Conservation (phyloP, 1,140 invertebrate genomes). For the Temnothorax nylanderi region DNA sequence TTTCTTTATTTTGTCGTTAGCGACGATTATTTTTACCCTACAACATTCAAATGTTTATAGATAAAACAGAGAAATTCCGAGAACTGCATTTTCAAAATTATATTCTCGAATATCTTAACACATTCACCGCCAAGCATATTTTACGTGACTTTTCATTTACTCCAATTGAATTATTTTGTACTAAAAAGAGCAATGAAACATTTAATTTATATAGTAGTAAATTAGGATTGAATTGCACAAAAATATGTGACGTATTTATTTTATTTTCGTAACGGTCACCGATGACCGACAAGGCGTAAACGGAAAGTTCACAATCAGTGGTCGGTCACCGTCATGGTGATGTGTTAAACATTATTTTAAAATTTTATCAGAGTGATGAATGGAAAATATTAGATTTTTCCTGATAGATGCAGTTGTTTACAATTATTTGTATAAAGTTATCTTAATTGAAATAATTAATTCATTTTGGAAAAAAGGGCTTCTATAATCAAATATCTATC, state of each 20-base stretch:
- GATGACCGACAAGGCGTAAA: too few species aligned
- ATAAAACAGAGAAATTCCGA: background rate
- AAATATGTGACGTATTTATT: too few species aligned
- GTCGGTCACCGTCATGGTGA: too few species aligned
- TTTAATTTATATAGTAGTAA: too few species aligned
- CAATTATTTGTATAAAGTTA: background rate
- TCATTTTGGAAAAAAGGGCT: too few species aligned
- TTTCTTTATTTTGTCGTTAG: conserved; percentile 1
- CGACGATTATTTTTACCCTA: background rate
- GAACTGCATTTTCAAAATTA: background rate
- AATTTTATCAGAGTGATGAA: background rate
- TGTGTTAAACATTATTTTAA: background rate
- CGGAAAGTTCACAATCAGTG: too few species aligned
- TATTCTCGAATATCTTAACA: background rate
- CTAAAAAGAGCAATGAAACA: too few species aligned
- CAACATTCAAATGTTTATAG: conserved; percentile 12
- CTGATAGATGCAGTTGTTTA: background rate
- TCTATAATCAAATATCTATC: background rate
- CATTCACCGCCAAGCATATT: too few species aligned
- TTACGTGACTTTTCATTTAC: too few species aligned
- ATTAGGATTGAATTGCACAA: too few species aligned
- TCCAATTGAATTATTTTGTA: too few species aligned
- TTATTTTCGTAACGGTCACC: too few species aligned
- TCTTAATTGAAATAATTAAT: conserved; percentile 4
- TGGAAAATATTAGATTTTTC: background rate